A percentile compares a stretch with the other conserved stretches of the same genome.
Evolutionary conservation across 1,140 invertebrate genomes (phyloP).

Genomic region (Sycophila sp.): DNA sequence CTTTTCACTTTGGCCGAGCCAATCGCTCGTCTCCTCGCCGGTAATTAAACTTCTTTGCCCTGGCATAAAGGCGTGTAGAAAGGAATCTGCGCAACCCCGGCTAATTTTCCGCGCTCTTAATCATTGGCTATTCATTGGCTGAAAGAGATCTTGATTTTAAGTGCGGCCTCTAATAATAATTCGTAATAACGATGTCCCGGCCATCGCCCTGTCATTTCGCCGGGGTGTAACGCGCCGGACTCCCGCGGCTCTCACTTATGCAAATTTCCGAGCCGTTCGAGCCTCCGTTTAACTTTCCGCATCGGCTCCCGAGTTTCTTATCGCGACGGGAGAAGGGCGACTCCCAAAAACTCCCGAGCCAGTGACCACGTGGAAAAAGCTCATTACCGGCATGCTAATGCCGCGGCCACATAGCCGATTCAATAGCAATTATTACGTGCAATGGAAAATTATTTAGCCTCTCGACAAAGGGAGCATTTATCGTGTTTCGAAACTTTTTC

Average conservation of each 20-base stretch:
- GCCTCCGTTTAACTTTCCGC: slow-evolving; percentile 37
- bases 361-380: too few species aligned
- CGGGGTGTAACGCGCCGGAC: slow-evolving; percentile 29
- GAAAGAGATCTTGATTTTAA: slow-evolving; percentile 66
- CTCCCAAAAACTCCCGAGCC: too few species aligned
- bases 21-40: slow-evolving; percentile 9
- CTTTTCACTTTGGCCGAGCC: slow-evolving; percentile 16
- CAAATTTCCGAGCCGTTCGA: slow-evolving; percentile 51
- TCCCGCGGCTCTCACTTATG: slow-evolving; percentile 59
- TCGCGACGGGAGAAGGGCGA: neutral
- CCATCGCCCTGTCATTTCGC: slow-evolving; percentile 57
- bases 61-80: neutral
- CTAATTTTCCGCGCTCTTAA: slow-evolving; percentile 63
- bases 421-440: too few species aligned
- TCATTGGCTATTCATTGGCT: slow-evolving; percentile 64
- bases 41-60: slow-evolving; percentile 34
- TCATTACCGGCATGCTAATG: too few species aligned
- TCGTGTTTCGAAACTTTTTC: too few species aligned
- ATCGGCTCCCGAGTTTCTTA: slow-evolving; percentile 37
- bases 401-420: too few species aligned
- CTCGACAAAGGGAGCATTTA: too few species aligned
- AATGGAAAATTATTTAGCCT: too few species aligned
- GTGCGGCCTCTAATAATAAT: slow-evolving; percentile 63
- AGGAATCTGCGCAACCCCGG: slow-evolving; percentile 26
- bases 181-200: slow-evolving; percentile 59